Evolutionary conservation across 2,888 invertebrate species (phyloP), one percentile per base, ranked within the genome.

Genomic region (Eupithecia exiguata): DNA sequence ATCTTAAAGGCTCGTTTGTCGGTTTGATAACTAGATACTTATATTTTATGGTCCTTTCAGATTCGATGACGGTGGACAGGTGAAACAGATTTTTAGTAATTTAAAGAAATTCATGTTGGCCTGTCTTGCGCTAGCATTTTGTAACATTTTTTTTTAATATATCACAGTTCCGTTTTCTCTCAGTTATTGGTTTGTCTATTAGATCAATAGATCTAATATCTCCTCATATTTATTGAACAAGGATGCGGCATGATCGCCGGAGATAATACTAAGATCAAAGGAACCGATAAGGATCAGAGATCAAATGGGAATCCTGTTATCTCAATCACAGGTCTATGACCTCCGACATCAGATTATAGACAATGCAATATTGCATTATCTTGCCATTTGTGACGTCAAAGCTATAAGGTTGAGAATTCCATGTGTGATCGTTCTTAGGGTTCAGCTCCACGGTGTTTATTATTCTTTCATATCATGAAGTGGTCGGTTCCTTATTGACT

Each of bases 201-300:
- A 5, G 53, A 21, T n/a, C n/a, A n/a, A 21, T 49, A 49, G n/a
- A 10, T 53, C 21, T 21, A 21, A 53, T 53, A 53, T 53, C 4
- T 53, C 12, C 21, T 21, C 25, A 58, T 58, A 58, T 25, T 21
- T 58, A 58, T 58, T 25, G 58, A 58, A 25, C 21, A 25, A 58
- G 58, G 58, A 58, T 58, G 58, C 58, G 58, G 21, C 9, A 5
- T 5, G 53, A 12, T 38, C 18, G 40, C 40, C 65, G 65, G 65
- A 9, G 66, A 73, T 69, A 65, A 65, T 43, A 62, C 69, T 49
- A 21, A 71, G 49, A 40, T 74, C 71, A 72, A 75, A 72, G 75
- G 69, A 71, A 70, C 40, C 61, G 74, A 71, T 71, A 58, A 53
- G 46, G 71, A 72, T 75, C 75, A 70, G 53, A 75, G 72, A 75